Percentiles rank a stretch among this genome's conserved stretches.
Conservation (phyloP, 1,140 invertebrate genomes). For the Solenopsis fugax region DNA sequence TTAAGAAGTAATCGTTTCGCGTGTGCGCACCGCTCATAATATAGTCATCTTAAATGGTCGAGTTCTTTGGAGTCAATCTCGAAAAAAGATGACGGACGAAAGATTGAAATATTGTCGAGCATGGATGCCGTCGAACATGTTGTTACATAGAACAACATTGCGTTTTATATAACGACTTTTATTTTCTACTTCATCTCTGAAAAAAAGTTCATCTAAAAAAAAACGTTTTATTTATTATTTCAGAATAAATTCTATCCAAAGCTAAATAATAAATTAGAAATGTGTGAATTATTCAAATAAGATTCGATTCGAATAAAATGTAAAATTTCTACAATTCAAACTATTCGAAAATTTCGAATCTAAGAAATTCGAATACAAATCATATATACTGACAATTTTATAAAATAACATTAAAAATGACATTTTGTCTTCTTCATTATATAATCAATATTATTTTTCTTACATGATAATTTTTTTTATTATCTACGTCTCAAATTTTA, state of each 20-base stretch:
- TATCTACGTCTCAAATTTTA: no score
- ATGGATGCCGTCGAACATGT: slow-evolving; percentile 35
- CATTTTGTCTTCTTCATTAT: no score
- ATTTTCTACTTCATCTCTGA: background rate
- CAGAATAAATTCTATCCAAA: background rate
- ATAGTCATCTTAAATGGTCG: slow-evolving; percentile 43
- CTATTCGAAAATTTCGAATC: no score
- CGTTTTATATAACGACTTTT: background rate
- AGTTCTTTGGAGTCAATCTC: slow-evolving; percentile 33
- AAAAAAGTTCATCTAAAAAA: background rate
- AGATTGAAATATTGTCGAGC: slow-evolving; percentile 25
- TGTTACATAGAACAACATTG: background rate
- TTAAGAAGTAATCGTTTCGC: slow-evolving; percentile 68
- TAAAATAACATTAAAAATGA: no score
- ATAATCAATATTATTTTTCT: no score
- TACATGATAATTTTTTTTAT: no score
- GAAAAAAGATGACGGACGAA: slow-evolving; percentile 10
- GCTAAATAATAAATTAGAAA: background rate
- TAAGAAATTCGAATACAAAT: no score
- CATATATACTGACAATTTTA: no score
- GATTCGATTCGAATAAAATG: no score
- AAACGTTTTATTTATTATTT: background rate
- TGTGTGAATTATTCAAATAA: no score
- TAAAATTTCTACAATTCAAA: no score
- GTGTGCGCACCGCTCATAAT: slow-evolving; percentile 37